Percentiles rank a stretch among this genome's conserved stretches.
Evolutionary conservation across 2,888 invertebrate genomes (phyloP).

Genomic region (Rotaria socialis): DNA sequence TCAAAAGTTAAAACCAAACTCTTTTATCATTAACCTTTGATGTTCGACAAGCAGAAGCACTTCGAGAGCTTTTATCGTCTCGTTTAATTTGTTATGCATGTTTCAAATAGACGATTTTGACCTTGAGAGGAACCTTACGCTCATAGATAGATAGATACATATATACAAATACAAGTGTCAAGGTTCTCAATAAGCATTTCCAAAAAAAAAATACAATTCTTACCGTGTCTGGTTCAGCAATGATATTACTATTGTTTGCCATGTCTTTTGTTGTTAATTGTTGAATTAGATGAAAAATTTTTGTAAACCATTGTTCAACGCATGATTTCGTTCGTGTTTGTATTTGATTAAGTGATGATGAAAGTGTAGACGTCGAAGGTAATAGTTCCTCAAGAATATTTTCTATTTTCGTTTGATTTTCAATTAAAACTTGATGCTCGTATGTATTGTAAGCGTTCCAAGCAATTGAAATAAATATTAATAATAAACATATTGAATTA

Average conservation of each 20-base stretch:
- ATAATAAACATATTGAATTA: background rate
- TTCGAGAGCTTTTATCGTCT: constrained; percentile 15
- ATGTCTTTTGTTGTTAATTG: background rate
- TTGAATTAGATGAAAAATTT: background rate
- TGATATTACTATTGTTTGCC: background rate
- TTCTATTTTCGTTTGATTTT: background rate
- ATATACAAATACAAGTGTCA: constrained; percentile 4
- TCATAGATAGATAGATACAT: background rate
- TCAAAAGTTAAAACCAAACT: background rate
- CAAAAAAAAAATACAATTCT: background rate
- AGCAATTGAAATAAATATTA: background rate
- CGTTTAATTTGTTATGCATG: constrained; percentile 26
- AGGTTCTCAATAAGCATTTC: constrained; percentile 5
- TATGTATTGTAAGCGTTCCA: constrained; percentile 33
- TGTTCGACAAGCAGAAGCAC: constrained; percentile 26
- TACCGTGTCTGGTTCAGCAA: background rate
- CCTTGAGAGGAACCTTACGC: background rate
- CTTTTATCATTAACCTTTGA: constrained; percentile 20
- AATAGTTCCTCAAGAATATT: background rate
- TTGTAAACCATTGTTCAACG: background rate
- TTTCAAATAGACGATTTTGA: background rate
- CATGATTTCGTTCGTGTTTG: background rate
- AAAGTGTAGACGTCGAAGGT: background rate
- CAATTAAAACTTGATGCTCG: background rate
- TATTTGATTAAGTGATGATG: background rate